Conservation (phyloP, 1,140 invertebrate genomes). For the Cherax quadricarinatus region DNA sequence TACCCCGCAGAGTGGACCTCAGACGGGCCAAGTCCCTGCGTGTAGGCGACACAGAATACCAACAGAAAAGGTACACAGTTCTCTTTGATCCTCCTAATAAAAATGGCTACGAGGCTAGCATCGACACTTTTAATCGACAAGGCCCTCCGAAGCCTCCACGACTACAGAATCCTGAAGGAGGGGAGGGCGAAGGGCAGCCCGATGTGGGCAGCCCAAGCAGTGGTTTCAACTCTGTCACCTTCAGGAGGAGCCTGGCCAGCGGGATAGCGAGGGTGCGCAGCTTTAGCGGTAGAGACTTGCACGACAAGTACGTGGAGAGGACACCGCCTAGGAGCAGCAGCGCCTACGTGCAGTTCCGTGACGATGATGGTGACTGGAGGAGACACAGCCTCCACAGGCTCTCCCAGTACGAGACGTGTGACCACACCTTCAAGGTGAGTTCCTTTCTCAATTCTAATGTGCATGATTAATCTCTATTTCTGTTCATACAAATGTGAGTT, state of each 20-base stretch:
- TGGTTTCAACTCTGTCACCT: constrained; percentile 31
- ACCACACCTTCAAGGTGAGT: constrained; percentile 53
- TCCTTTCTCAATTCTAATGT: not conserved
- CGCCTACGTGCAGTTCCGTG: constrained; percentile 31
- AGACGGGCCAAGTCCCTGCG: constrained; percentile 21
- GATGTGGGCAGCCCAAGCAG: not conserved
- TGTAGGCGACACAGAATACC: not conserved
- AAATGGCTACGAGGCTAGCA: not conserved
- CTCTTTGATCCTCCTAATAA: not conserved
- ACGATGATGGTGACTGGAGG: constrained; percentile 16
- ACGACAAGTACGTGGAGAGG: not conserved
- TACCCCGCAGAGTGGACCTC: constrained; percentile 9
- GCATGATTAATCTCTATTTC: no score
- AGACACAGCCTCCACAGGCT: constrained; percentile 3
- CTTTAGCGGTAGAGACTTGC: not conserved
- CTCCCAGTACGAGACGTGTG: constrained; percentile 45
- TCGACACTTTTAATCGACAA: constrained; percentile 6
- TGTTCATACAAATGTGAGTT: not conserved
- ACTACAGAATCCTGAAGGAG: not conserved
- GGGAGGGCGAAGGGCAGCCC: not conserved
- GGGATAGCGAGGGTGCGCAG: constrained; percentile 31
- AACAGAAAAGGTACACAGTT: constrained; percentile 22
- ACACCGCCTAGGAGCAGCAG: not conserved
- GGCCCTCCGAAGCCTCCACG: not conserved
- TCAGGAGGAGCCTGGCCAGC: constrained; percentile 2